Evolutionary conservation across 2,888 invertebrate genomes (phyloP), one percentile per base, ranked within the genome.

Genomic region (Copidosoma aretas): DNA sequence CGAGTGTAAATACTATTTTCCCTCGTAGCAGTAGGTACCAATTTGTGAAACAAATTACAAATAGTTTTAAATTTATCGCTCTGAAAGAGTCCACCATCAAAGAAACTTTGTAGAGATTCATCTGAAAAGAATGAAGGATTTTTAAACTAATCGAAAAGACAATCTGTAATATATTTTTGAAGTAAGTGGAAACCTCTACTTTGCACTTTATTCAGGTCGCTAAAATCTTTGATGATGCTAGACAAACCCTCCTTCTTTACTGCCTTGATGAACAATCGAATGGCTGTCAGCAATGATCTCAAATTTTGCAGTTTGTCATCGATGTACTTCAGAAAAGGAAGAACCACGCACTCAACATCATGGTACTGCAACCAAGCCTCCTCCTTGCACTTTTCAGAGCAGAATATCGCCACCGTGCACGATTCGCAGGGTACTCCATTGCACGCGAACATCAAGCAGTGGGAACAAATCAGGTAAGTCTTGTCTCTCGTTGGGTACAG

Each of bases 281-380:
- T 12, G 46, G 17, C 17, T 15, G 17, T 3, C 17, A 46, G 17
- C 3, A 46, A 46, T 32, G 32, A 32, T 32, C 32, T 8, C 32
- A 32, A 5, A 8, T 32, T 32, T 43, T 12, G 82, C 77, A 32
- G 90, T 76, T 4, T 90, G 87, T 77, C 90, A 24, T 15, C 5
- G 52, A 12, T 2, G 17, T n/a, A 8, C 8, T 32, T 43, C 21
- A 41, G 10, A 59, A 10, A 54, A 19, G 57, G 57, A 15, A 53
- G 21, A 39, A 69, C 84, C 0, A 86, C 81, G 79, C 95, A 96
- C 85, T 96, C 95, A 72, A 89, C 86, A 71, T 86, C 85, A 82
- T 97, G 97, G 81, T 91, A 93, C 21, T 86, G 85, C 52, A 86
- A 81, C 85, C 87, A 89, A 1, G 93, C 91, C 0, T 82, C 82